phyloP scores from a whole-genome alignment of 2,113 vertebrate genomes.

The Campylorhamphus procurvoides region DNA sequence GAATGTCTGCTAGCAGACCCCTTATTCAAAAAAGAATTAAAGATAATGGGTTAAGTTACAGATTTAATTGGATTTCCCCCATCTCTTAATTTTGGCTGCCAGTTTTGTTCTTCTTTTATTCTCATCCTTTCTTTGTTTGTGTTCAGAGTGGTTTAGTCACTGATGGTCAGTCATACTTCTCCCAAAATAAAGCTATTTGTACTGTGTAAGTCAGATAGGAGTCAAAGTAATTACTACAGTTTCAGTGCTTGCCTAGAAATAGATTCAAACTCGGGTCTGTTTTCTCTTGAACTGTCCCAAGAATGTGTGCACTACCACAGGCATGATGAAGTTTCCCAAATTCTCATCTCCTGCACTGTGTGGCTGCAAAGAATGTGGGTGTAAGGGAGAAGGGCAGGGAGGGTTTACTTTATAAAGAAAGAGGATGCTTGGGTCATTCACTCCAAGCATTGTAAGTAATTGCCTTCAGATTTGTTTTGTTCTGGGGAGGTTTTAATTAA shows the following conservation, averaged over 20 bases:
- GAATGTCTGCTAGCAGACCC: not conserved
- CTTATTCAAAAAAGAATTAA: conserved; percentile 36
- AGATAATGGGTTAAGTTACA: conserved; percentile 28
- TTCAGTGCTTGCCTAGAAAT: not conserved
- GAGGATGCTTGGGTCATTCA: conserved; percentile 25
- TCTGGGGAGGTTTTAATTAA: conserved; percentile 56
- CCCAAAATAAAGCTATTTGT: not conserved
- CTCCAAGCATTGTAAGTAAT: not conserved
- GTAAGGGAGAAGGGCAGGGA: not conserved
- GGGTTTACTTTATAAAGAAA: not conserved
- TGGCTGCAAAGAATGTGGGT: not conserved
- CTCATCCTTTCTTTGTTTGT: not conserved
- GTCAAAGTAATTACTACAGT: not conserved
- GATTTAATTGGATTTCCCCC: conserved; percentile 37
- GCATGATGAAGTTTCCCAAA: not conserved
- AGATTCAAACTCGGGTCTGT: not conserved
- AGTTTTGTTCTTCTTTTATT: conserved; percentile 9
- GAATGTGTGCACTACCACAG: not conserved
- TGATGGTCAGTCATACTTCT: not conserved
- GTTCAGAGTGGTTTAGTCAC: not conserved
- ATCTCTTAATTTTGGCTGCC: conserved; percentile 28
- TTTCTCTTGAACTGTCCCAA: not conserved
- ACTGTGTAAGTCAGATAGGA: not conserved
- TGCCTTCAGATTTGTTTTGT: conserved; percentile 55
- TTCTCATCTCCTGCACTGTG: not conserved